Base-by-base conservation (phyloP, 2,888 invertebrate genomes). In the Drosophila robusta region DNA sequence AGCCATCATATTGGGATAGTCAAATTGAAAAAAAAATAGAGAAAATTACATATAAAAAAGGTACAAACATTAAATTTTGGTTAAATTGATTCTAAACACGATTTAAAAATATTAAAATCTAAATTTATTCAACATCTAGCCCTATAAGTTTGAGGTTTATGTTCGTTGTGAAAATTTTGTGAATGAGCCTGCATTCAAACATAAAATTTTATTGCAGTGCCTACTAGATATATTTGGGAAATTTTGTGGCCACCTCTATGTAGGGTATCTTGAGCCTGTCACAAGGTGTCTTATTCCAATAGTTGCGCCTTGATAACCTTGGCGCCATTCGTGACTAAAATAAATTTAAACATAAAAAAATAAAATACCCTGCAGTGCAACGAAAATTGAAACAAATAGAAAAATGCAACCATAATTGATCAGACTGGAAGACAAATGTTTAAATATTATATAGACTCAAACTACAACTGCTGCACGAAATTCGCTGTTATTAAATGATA, bases 21-120 rank as follows among this genome's bases (percentile, higher is more conserved):
- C 22, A 16, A 32, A 16, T 44, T n/a, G n/a, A 1, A 4, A 14
- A 16, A 4, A 34, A 34, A 12, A 34, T 6, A 47, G 14, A 4
- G 44, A 41, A 38, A 24, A 32, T 39, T 8, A 18, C 4, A 49
- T 3, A 3, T 47, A 8, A 24, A 11, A 11, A n/a, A 24, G 24
- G 11, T 12, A 47, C n/a, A n/a, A 52, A 52, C 51, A 44, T 32
- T 36, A 16, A 70, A 74, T 58, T 70, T 74, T 42, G 24, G 6
- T 16, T 0, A 18, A 46, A 4, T n/a, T 12, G 12, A 24, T 42
- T 60, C 11, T 11, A 32, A 36, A 32, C 14, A 16, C 9, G 16
- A 16, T 61, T 14, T 34, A 55, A 29, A 11, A 45, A 42, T 18
- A 18, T 36, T 51, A 34, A 55, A 72, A 45, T 1, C 3, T 24